These are phyloP conservation scores for Engraulis encrasicolus DNA, from an alignment of 2,113 vertebrate genomes.

Conservation along the genomic window DNA sequence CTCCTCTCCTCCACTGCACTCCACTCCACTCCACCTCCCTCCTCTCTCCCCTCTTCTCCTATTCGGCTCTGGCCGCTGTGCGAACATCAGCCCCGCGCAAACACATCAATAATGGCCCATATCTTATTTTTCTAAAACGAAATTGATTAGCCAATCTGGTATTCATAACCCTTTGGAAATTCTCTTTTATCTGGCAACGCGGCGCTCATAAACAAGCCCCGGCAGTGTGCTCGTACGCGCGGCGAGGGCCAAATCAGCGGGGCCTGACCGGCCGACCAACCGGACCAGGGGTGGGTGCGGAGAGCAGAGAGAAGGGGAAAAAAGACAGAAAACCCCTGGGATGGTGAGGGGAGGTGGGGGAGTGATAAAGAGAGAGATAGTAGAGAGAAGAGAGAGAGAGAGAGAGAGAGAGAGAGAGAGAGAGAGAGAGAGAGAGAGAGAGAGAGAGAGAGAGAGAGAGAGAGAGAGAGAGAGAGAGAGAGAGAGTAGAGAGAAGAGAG, in stretches of 20 bases:
- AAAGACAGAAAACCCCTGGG: conserved; percentile 22
- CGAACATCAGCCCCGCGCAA: conserved; percentile 60
- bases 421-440: conserved; percentile 32
- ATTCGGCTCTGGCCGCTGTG: conserved; percentile 37
- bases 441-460: conserved; percentile 36
- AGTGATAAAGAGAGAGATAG: conserved; percentile 16
- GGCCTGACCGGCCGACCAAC: no score
- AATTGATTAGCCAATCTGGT: conserved; percentile 79
- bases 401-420: conserved; percentile 26
- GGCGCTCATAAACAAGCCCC: conserved; percentile 78
- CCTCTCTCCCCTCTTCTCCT: not conserved
- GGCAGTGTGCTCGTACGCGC: no score
- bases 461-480: conserved; percentile 37
- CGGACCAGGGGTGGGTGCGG: conserved; percentile 38
- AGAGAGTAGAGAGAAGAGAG: not conserved
- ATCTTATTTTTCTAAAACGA: conserved; percentile 71
- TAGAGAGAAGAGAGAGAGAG: not conserved
- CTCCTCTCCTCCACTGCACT: no score
- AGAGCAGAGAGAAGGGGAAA: conserved; percentile 47
- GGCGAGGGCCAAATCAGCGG: conserved; percentile 46
- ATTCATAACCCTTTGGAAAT: conserved; percentile 76
- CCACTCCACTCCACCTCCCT: conserved; percentile 39
- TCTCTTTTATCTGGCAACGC: conserved; percentile 76
- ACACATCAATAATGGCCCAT: conserved; percentile 68
- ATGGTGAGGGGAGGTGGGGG: conserved; percentile 41